Evolutionary conservation across 2,888 invertebrate genomes (phyloP).

Genomic region (Parthenolecanium corni): DNA sequence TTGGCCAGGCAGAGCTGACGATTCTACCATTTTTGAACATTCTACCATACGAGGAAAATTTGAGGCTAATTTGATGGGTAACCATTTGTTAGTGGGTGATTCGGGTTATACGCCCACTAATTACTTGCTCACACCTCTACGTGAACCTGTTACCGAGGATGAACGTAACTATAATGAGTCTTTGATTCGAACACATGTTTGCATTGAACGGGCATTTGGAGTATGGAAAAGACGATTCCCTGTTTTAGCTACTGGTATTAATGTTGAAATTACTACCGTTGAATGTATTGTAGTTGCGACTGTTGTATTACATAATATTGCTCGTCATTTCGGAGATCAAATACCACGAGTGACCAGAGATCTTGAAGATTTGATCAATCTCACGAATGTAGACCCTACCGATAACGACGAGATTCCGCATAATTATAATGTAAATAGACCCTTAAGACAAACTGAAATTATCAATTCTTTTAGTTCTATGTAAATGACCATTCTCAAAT

Average conservation of each 20-base stretch:
- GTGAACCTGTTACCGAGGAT: constrained; percentile 29
- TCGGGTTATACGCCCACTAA: constrained; percentile 32
- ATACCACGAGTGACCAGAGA: not conserved
- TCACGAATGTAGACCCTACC: no score
- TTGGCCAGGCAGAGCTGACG: constrained; percentile 35
- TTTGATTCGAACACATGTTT: constrained; percentile 33
- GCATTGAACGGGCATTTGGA: constrained; percentile 33
- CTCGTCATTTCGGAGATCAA: constrained; percentile 1
- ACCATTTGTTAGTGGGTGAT: constrained; percentile 34
- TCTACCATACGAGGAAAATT: constrained; percentile 31
- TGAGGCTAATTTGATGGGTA: constrained; percentile 30
- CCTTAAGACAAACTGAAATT: no score
- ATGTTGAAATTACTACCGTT: not conserved
- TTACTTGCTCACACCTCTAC: constrained; percentile 34
- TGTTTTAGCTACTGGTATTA: not conserved
- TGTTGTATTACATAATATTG: constrained; percentile 19
- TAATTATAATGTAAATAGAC: no score
- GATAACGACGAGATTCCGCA: no score
- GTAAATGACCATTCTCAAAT: no score
- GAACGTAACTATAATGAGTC: constrained; percentile 33
- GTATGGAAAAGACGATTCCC: constrained; percentile 35
- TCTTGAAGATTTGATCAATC: no score
- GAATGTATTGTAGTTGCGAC: not conserved
- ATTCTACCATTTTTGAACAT: constrained; percentile 34
- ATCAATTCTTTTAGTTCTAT: no score